phyloP scores from a whole-genome alignment of 2,113 vertebrate genomes.

The Octodon degus region DNA sequence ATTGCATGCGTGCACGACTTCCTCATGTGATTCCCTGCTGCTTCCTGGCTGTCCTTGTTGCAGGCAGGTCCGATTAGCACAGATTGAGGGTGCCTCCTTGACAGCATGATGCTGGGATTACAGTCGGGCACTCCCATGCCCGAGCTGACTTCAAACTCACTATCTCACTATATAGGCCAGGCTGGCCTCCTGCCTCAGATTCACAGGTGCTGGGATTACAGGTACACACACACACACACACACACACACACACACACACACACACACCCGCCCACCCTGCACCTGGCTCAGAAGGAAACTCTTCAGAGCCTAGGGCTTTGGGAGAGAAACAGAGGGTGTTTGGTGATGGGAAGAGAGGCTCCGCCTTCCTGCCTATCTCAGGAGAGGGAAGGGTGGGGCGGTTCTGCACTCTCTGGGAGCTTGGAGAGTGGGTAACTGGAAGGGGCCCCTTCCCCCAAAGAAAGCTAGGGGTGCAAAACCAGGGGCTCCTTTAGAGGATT shows the following conservation, averaged over 20 bases:
- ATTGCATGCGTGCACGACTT: neutral
- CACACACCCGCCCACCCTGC: neutral
- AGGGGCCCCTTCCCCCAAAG: neutral
- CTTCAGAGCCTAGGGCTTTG: neutral
- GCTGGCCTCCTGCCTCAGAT: neutral
- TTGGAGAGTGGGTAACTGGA: neutral
- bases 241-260: no score
- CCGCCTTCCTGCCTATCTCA: neutral
- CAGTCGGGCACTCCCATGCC: neutral
- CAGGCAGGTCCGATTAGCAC: neutral
- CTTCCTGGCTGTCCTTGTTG: neutral
- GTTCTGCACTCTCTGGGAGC: no score
- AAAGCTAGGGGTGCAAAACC: neutral
- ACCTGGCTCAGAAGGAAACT: neutral
- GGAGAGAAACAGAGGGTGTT: neutral
- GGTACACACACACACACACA: neutral
- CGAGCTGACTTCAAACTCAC: neutral
- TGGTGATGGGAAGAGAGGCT: neutral
- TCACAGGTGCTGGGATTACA: neutral
- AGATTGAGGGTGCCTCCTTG: neutral
- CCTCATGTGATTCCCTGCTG: neutral
- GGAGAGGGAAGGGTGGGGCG: neutral
- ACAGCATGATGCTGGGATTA: neutral
- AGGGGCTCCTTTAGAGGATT: neutral
- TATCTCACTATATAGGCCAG: neutral